These are phyloP conservation scores for Chiridota heheva DNA, from an alignment of 35 echinoderm and acorn worm genomes.

Conservation along the genomic window DNA sequence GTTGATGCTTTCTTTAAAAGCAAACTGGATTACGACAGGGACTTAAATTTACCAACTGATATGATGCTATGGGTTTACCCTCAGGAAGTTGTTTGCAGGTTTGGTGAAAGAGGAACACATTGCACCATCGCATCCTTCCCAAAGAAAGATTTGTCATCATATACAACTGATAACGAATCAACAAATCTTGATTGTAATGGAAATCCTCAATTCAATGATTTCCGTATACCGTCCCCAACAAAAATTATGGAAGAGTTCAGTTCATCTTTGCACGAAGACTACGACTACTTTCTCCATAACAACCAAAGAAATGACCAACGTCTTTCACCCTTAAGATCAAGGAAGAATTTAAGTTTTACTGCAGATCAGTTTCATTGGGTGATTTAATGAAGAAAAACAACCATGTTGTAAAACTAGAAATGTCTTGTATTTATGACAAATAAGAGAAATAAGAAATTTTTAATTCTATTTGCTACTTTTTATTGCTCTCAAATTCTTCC, in stretches of 20 bases:
- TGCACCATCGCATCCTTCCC: slow-evolving; percentile 70
- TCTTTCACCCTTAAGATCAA: background rate
- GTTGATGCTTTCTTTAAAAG: slow-evolving; percentile 67
- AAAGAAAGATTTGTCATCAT: slow-evolving; percentile 13
- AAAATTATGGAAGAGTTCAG: background rate
- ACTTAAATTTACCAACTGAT: slow-evolving; percentile 73
- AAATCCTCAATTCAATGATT: slow-evolving; percentile 18
- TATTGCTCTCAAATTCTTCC: too few relatives aligned
- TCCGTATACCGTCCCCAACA: slow-evolving; percentile 17
- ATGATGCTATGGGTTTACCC: slow-evolving; percentile 95
- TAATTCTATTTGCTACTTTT: too few relatives aligned
- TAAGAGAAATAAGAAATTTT: too few relatives aligned
- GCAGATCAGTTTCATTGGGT: slow-evolving; percentile 56
- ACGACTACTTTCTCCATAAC: background rate
- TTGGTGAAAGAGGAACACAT: slow-evolving; percentile 74
- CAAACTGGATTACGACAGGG: slow-evolving; percentile 54
- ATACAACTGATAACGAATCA: background rate
- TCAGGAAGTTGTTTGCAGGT: slow-evolving; percentile 90
- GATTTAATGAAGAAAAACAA: too few relatives aligned
- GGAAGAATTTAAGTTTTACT: background rate
- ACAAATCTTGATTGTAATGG: slow-evolving; percentile 21
- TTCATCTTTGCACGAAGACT: background rate
- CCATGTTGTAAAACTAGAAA: too few relatives aligned
- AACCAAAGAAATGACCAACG: background rate
- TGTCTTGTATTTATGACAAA: too few relatives aligned